These are phyloP conservation scores for Zaprionus bogoriensis DNA, from an alignment of 2,888 invertebrate genomes.

Conservation along the genomic window DNA sequence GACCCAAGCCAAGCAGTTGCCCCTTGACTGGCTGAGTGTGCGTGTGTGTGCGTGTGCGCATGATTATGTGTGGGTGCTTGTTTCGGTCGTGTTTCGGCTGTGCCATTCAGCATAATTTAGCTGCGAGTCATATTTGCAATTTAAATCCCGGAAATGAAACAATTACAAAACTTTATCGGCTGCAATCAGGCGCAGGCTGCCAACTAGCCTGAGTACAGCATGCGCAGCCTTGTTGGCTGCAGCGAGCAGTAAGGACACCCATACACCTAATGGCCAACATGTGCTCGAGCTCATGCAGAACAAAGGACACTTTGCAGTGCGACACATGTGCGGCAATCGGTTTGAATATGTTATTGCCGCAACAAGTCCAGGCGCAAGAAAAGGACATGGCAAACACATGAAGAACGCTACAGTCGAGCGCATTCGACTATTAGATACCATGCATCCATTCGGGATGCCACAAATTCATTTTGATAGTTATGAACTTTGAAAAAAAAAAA, in stretches of 20 bases:
- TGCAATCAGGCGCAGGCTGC: conserved; percentile 56
- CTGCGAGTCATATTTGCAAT: conserved; percentile 78
- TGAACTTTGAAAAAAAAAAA: no score
- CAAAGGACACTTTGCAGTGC: conserved; percentile 36
- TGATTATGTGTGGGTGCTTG: no score
- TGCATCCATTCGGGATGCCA: no score
- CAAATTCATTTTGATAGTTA: no score
- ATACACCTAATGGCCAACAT: conserved; percentile 34
- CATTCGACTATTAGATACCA: no score
- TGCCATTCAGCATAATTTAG: conserved; percentile 69
- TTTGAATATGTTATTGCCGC: conserved; percentile 35
- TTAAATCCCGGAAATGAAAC: conserved; percentile 81
- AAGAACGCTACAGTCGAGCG: not conserved
- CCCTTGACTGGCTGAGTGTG: conserved; percentile 11
- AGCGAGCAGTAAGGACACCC: conserved; percentile 3
- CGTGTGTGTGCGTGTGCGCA: no score
- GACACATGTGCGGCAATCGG: conserved; percentile 41
- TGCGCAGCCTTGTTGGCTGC: conserved; percentile 30
- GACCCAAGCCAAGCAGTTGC: conserved; percentile 11
- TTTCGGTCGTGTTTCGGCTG: conserved; percentile 19
- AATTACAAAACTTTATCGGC: conserved; percentile 77
- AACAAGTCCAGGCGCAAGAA: conserved; percentile 33
- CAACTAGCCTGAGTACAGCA: not conserved
- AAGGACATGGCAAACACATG: not conserved
- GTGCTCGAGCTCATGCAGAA: conserved; percentile 16